These are phyloP conservation scores for Mastacembelus armatus DNA, from an alignment of 2,797 vertebrate genomes.

Conservation along the genomic window DNA sequence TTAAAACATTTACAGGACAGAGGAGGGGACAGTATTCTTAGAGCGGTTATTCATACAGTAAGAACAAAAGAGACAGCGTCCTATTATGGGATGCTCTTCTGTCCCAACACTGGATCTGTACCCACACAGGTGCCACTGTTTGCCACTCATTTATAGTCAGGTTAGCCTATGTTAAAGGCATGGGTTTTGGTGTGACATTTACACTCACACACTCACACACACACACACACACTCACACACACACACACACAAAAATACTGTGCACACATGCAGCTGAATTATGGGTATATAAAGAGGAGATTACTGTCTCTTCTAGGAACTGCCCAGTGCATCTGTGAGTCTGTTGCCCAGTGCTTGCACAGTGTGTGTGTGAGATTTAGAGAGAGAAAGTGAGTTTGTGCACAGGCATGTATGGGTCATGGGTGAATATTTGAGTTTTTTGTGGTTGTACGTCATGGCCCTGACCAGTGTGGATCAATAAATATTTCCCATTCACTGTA, in stretches of 20 bases:
- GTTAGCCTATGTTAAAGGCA: constrained; percentile 64
- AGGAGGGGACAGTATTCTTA: constrained; percentile 49
- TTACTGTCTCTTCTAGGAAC: constrained; percentile 68
- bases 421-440: constrained; percentile 5
- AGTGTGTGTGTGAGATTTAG: constrained; percentile 2
- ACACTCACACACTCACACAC: constrained; percentile 5
- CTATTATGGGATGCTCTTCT: constrained; percentile 61
- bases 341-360: constrained; percentile 31
- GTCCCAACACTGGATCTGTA: constrained; percentile 56
- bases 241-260: constrained; percentile 9
- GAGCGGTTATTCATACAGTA: constrained; percentile 61
- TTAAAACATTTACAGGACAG: constrained; percentile 26
- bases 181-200: constrained; percentile 45
- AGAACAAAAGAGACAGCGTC: constrained; percentile 63
- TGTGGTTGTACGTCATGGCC: neutral
- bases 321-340: constrained; percentile 34
- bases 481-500: constrained; percentile 29
- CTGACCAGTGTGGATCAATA: constrained; percentile 13
- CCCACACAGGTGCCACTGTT: constrained; percentile 63
- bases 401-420: neutral
- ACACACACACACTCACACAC: constrained; percentile 22
- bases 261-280: constrained; percentile 27
- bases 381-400: neutral
- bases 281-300: constrained; percentile 68
- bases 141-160: constrained; percentile 72